phyloP scores from a whole-genome alignment of 2,113 vertebrate genomes.

The Aptenodytes patagonicus region DNA sequence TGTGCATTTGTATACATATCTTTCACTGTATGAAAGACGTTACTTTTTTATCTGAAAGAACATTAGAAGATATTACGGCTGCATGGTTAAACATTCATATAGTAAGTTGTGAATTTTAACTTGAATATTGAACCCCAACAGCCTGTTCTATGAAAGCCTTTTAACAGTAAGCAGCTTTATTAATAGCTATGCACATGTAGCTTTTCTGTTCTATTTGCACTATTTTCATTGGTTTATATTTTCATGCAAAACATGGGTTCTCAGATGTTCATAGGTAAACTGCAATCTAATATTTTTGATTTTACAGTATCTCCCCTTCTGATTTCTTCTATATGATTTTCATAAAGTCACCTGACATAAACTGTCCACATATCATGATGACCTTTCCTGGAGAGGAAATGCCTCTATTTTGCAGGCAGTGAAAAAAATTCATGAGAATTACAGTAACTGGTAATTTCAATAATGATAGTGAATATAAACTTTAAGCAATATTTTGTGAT shows the following conservation, averaged over 20 bases:
- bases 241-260: background rate
- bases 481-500: background rate
- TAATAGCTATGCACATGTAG: background rate
- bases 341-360: background rate
- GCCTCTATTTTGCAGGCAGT: background rate
- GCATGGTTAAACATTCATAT: background rate
- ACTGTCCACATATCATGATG: background rate
- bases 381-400: background rate
- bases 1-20: background rate
- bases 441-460: background rate
- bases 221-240: background rate
- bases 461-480: background rate
- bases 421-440: background rate
- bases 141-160: background rate
- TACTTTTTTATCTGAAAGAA: background rate
- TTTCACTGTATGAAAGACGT: background rate
- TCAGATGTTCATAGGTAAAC: background rate
- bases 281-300: background rate
- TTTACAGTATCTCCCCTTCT: background rate
- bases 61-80: background rate
- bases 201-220: background rate
- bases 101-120: background rate
- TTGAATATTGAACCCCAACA: background rate
- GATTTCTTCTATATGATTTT: background rate
- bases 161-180: background rate